These are phyloP conservation scores for Neodontobutis hainanensis DNA, from an alignment of 2,113 vertebrate genomes.

Conservation along the genomic window DNA sequence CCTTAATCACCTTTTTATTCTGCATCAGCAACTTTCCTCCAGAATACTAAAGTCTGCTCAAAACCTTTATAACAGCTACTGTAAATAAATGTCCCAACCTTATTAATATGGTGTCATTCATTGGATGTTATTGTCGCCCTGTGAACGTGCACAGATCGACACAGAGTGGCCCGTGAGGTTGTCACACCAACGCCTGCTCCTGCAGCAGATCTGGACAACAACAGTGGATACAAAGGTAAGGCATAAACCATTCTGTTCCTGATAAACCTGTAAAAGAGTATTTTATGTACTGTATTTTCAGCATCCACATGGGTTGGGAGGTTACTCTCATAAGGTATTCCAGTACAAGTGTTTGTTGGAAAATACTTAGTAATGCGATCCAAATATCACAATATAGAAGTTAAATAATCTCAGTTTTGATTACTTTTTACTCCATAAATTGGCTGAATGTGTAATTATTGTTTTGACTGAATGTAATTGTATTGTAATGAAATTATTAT, in stretches of 20 bases:
- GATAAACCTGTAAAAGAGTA: too few relatives aligned
- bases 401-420: too few relatives aligned
- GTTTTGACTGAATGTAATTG: too few relatives aligned
- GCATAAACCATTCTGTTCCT: not conserved
- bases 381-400: too few relatives aligned
- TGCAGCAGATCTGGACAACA: slow-evolving; percentile 60
- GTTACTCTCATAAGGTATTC: too few relatives aligned
- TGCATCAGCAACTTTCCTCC: not conserved
- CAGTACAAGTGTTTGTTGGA: too few relatives aligned
- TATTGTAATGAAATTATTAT: too few relatives aligned
- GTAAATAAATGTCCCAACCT: not conserved
- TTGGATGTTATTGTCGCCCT: not conserved
- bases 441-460: too few relatives aligned
- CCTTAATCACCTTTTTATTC: slow-evolving; percentile 1
- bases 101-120: not conserved
- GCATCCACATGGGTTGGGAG: too few relatives aligned
- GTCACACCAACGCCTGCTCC: slow-evolving; percentile 48
- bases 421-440: too few relatives aligned
- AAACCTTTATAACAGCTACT: not conserved
- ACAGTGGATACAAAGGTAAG: slow-evolving; percentile 74
- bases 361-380: too few relatives aligned
- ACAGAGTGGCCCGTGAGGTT: slow-evolving; percentile 41
- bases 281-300: too few relatives aligned
- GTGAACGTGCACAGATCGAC: slow-evolving; percentile 42
- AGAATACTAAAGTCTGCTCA: not conserved